Evolutionary conservation across 2,888 invertebrate species (phyloP).

Genomic region (Tholera decimalis): DNA sequence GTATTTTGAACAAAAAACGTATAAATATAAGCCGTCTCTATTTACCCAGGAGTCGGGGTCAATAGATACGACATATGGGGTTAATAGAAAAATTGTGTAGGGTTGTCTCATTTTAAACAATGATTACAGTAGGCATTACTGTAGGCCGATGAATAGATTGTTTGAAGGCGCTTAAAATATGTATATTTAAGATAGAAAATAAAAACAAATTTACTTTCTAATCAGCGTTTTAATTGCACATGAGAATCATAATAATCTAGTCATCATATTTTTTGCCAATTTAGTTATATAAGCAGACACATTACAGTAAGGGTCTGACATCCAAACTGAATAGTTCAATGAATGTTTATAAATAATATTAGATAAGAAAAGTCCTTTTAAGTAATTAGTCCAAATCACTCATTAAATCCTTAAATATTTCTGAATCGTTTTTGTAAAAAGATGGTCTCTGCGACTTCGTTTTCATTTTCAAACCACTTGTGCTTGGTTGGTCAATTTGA

Average conservation of each 20-base stretch:
- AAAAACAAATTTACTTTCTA: too few species aligned
- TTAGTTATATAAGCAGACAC: not conserved
- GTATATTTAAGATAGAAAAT: too few species aligned
- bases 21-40: too few species aligned
- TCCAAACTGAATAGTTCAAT: not conserved
- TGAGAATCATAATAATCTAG: too few species aligned
- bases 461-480: not conserved
- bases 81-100: too few species aligned
- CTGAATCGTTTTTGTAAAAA: not conserved
- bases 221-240: not conserved
- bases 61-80: too few species aligned
- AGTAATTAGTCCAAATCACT: not conserved
- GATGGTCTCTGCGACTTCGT: constrained; percentile 2
- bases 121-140: too few species aligned
- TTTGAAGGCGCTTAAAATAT: too few species aligned
- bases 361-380: not conserved
- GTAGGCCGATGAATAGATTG: too few species aligned
- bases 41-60: too few species aligned
- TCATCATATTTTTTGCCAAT: not conserved
- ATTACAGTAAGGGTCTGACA: not conserved
- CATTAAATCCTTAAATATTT: not conserved
- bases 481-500: not conserved
- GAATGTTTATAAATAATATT: not conserved
- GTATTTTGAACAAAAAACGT: too few species aligned
- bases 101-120: too few species aligned